Base-by-base conservation (phyloP, 2,888 invertebrate genomes). In the Xestia c-nigrum region DNA sequence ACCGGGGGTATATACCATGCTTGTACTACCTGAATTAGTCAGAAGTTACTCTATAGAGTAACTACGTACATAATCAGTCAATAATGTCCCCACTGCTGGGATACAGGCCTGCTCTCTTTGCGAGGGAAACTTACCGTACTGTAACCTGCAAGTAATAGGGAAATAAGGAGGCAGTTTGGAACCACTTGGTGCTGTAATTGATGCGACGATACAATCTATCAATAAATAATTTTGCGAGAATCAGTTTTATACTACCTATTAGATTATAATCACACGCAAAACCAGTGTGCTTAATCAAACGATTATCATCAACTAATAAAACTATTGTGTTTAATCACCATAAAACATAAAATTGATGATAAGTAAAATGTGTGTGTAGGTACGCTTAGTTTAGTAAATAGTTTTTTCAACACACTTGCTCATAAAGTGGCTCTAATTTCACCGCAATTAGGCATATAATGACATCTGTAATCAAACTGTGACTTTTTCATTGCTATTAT, bases 341-440 rank as follows among this genome's bases (percentile, higher is more conserved):
- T 78, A 19, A 72, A 78, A 72, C 12, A 43, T 78, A 19, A 72
- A 78, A 72, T 46, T 73, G 16, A 5, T 55, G 14, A 38, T 31
- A 40, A 43, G 1, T 50, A 40, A 50, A 76, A 68, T 63, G 31
- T 24, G 59, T 24, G 14, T n/a, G n/a, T n/a, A n/a, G n/a, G n/a
- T 9, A 52, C 9, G 52, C 52, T 21, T 59, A 38, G 71, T 80
- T 65, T 50, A 64, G 71, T 84, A 64, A 83, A 78, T 73, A 12
- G 47, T 31, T 73, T 67, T 73, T 73, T n/a, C n/a, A n/a, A n/a
- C n/a, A n/a, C n/a, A n/a, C n/a, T n/a, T n/a, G n/a, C n/a, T n/a
- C n/a, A n/a, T n/a, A n/a, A n/a, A n/a, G n/a, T n/a, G n/a, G n/a
- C n/a, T n/a, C n/a, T n/a, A n/a, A n/a, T n/a, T n/a, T n/a, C n/a